Conservation (phyloP, 2,888 invertebrate genomes). For the Lomographa bimaculata region DNA sequence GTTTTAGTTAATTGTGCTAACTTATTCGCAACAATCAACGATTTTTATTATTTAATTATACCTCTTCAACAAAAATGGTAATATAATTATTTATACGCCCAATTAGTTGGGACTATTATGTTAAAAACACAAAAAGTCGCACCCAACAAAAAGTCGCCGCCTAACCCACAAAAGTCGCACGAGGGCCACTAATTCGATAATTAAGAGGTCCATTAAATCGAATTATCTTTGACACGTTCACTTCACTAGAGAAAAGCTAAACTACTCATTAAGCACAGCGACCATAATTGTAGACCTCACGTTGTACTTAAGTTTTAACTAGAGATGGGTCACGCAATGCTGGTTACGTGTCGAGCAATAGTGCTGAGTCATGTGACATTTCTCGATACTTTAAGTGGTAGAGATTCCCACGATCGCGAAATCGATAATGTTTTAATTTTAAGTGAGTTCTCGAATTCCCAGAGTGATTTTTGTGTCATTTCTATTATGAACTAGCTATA, state of each 20-base stretch:
- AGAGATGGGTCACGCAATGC: slow-evolving; percentile 10
- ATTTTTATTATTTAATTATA: background rate
- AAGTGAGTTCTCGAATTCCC: slow-evolving; percentile 31
- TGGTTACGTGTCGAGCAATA: slow-evolving; percentile 50
- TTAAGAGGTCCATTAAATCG: slow-evolving; percentile 76
- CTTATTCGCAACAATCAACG: too few species aligned
- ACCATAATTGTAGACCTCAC: slow-evolving; percentile 45
- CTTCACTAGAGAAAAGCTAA: slow-evolving; percentile 69
- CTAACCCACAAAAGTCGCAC: slow-evolving; percentile 36
- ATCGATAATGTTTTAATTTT: slow-evolving; percentile 55
- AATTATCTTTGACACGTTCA: slow-evolving; percentile 81
- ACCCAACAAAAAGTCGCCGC: slow-evolving; percentile 36
- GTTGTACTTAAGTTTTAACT: background rate
- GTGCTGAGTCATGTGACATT: slow-evolving; percentile 66
- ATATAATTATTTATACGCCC: slow-evolving; percentile 1
- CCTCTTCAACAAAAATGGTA: too few species aligned
- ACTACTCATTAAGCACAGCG: slow-evolving; percentile 70
- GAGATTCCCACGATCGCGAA: slow-evolving; percentile 78
- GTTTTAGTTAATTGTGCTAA: too few species aligned
- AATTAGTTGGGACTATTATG: background rate
- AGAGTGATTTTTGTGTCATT: slow-evolving; percentile 14
- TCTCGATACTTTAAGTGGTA: slow-evolving; percentile 60
- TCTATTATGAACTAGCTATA: too few species aligned
- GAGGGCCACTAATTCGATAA: slow-evolving; percentile 72
- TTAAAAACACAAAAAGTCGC: too few species aligned